Evolutionary conservation across 2,113 vertebrate genomes (phyloP).

Genomic region (Ctenomys sociabilis): DNA sequence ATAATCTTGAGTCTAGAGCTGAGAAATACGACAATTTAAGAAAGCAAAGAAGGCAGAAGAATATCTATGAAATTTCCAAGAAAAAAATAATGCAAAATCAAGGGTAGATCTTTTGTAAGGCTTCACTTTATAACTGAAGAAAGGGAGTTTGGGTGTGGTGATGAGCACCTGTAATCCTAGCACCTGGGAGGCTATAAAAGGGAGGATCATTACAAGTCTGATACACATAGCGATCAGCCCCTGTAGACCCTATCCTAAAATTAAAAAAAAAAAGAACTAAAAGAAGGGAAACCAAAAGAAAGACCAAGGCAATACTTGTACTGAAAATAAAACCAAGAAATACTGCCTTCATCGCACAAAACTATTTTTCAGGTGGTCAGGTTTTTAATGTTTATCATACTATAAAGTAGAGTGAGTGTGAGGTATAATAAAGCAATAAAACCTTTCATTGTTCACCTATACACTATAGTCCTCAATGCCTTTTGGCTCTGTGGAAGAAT

Average conservation of each 20-base stretch:
- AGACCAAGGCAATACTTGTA: neutral
- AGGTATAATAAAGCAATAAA: neutral
- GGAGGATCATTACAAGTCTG: too few species aligned
- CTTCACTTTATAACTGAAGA: neutral
- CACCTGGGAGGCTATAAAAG: too few species aligned
- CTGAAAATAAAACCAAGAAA: constrained; percentile 43
- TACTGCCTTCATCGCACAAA: neutral
- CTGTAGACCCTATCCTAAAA: too few species aligned
- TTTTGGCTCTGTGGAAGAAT: neutral
- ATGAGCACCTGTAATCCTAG: too few species aligned
- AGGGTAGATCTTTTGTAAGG: neutral
- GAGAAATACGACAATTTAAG: neutral
- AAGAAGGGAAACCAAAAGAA: neutral
- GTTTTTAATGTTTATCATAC: neutral
- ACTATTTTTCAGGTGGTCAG: neutral
- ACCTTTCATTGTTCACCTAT: neutral
- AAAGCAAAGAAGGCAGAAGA: neutral
- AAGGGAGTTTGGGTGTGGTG: neutral
- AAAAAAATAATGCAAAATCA: constrained; percentile 5
- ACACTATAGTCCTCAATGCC: neutral
- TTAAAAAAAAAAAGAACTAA: neutral
- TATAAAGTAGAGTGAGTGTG: neutral
- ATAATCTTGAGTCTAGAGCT: constrained; percentile 19
- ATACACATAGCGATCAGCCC: too few species aligned
- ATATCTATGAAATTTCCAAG: neutral